Conservation (phyloP, 2,888 invertebrate genomes). For the Cosmorhoe ocellata region DNA sequence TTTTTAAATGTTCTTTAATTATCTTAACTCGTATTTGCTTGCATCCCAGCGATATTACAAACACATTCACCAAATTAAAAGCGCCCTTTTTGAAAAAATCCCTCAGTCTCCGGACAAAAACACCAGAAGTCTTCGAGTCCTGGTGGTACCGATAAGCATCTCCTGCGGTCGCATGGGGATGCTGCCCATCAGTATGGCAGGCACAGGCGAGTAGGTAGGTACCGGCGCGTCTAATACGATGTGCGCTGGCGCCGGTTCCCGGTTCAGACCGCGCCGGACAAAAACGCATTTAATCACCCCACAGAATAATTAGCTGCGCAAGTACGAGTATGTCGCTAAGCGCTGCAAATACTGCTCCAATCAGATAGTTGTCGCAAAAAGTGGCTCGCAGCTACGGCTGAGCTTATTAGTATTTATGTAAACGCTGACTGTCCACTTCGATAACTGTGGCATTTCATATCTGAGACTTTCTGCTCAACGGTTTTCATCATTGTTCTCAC, state of each 20-base stretch:
- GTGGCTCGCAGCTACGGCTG: not conserved
- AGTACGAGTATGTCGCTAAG: slow-evolving; percentile 21
- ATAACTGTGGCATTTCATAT: slow-evolving; percentile 18
- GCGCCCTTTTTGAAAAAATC: too few species aligned
- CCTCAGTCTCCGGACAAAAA: too few species aligned
- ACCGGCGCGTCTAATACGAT: slow-evolving; percentile 3
- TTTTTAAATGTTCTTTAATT: too few species aligned
- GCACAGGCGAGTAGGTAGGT: slow-evolving; percentile 3
- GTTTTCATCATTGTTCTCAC: too few species aligned
- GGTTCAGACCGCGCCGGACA: slow-evolving; percentile 23
- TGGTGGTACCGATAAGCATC: not conserved
- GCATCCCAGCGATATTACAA: too few species aligned
- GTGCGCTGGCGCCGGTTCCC: slow-evolving; percentile 29
- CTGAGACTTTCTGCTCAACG: too few species aligned
- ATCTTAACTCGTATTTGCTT: too few species aligned
- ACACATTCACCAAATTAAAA: too few species aligned
- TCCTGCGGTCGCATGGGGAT: too few species aligned
- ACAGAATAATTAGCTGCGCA: slow-evolving; percentile 13
- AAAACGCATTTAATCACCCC: slow-evolving; percentile 24
- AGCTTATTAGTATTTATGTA: slow-evolving; percentile 28
- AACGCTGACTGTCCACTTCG: slow-evolving; percentile 26
- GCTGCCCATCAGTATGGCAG: slow-evolving; percentile 4
- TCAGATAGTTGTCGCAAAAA: slow-evolving; percentile 25
- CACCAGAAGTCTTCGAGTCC: too few species aligned
- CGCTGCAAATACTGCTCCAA: slow-evolving; percentile 16